Conservation (phyloP, 2,888 invertebrate species). For the Clistopyga incitator region DNA sequence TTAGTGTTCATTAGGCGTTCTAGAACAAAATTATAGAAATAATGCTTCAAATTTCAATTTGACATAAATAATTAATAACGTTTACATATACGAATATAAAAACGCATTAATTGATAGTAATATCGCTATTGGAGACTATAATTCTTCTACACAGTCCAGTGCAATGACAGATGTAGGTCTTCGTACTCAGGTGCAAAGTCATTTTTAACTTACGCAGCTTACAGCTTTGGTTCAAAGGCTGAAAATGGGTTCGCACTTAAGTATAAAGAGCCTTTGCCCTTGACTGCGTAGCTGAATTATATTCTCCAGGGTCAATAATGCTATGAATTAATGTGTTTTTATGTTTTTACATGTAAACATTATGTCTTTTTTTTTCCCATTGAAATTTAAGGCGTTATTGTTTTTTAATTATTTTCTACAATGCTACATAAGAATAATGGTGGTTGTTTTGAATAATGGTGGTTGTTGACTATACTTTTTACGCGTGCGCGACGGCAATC, state of each 20-base stretch:
- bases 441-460: too few relatives aligned
- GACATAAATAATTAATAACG: neutral
- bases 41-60: neutral
- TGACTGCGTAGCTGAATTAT: conserved; percentile 1
- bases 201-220: neutral
- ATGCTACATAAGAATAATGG: conserved; percentile 3
- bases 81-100: neutral
- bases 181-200: neutral
- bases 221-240: neutral
- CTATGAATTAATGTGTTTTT: conserved; percentile 2
- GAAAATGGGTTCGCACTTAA: neutral
- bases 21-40: neutral
- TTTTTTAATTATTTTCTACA: conserved; percentile 1
- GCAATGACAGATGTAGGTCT: conserved; percentile 1
- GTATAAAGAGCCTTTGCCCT: neutral
- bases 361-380: neutral
- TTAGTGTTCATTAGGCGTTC: neutral
- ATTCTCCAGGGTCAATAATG: neutral
- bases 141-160: conserved; percentile 2
- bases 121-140: conserved; percentile 2
- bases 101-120: neutral
- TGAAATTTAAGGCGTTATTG: neutral
- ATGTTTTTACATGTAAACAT: neutral
- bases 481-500: too few relatives aligned
- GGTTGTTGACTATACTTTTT: too few relatives aligned